Evolutionary conservation across 1,140 invertebrate genomes (phyloP).

Genomic region (Calephelis virginiensis): DNA sequence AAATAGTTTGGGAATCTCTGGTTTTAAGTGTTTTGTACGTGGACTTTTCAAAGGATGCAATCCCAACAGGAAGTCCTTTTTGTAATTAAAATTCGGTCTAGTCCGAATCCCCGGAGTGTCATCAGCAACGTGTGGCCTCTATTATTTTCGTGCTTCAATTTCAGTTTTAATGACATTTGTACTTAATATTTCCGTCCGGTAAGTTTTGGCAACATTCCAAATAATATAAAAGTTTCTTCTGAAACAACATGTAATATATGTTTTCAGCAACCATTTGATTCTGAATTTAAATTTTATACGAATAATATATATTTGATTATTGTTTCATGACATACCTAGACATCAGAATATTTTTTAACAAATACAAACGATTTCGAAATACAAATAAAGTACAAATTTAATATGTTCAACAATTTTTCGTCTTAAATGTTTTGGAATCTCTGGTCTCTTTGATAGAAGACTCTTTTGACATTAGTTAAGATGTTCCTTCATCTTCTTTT

Average conservation of each 20-base stretch:
- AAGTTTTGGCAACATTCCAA: constrained; percentile 25
- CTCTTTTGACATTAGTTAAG: too few relatives aligned
- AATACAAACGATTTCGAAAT: too few relatives aligned
- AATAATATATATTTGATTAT: too few relatives aligned
- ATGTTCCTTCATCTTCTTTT: too few relatives aligned
- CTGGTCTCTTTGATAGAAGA: too few relatives aligned
- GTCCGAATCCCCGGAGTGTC: constrained; percentile 2
- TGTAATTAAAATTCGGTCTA: constrained; percentile 4
- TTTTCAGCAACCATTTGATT: neutral
- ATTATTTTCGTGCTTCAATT: constrained; percentile 15
- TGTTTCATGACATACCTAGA: too few relatives aligned
- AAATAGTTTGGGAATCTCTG: too few relatives aligned
- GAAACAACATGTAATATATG: neutral
- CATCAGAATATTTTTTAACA: too few relatives aligned
- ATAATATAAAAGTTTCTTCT: constrained; percentile 11
- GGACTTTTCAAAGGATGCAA: neutral
- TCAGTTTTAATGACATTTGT: constrained; percentile 10
- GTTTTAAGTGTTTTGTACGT: neutral
- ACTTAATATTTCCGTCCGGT: constrained; percentile 31
- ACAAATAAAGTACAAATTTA: too few relatives aligned
- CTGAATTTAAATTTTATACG: too few relatives aligned
- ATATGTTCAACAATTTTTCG: too few relatives aligned
- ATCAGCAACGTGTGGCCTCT: neutral
- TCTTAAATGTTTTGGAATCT: too few relatives aligned
- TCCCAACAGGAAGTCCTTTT: neutral